A percentile compares a stretch with the other conserved stretches of the same genome.
phyloP scores from a whole-genome alignment of 2,113 vertebrate species.

The Mirounga angustirostris region DNA sequence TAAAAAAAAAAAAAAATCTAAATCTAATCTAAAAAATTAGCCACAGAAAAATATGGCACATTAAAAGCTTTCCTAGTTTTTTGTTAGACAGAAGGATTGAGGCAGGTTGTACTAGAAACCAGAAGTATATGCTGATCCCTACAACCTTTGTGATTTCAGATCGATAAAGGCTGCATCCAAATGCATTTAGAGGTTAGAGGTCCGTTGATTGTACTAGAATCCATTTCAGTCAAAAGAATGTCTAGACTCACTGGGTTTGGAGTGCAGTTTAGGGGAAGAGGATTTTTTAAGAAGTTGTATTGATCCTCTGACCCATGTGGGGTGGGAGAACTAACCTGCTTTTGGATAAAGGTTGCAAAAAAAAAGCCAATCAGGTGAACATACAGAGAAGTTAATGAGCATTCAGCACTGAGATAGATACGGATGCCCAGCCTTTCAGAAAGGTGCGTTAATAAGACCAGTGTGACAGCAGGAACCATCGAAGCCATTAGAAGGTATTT shows the following conservation, averaged over 20 bases:
- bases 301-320: background rate
- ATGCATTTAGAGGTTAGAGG: background rate
- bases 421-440: background rate
- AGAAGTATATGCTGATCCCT: background rate
- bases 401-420: rapidly evolving
- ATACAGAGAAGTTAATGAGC: background rate
- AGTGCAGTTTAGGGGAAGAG: background rate
- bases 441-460: rapidly evolving
- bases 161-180: background rate
- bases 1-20: too few relatives aligned
- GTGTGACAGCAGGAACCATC: rapidly evolving
- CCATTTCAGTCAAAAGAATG: background rate
- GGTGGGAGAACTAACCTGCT: background rate
- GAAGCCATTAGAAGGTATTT: background rate
- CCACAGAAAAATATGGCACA: background rate
- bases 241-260: background rate
- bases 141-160: background rate
- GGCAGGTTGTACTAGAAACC: background rate
- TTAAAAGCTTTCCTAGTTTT: background rate
- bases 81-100: background rate
- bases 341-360: background rate
- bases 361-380: background rate
- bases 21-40: background rate
- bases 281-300: background rate
- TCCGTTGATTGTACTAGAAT: background rate